Conservation (phyloP, 1,140 invertebrate genomes). For the Tribolium madens region DNA sequence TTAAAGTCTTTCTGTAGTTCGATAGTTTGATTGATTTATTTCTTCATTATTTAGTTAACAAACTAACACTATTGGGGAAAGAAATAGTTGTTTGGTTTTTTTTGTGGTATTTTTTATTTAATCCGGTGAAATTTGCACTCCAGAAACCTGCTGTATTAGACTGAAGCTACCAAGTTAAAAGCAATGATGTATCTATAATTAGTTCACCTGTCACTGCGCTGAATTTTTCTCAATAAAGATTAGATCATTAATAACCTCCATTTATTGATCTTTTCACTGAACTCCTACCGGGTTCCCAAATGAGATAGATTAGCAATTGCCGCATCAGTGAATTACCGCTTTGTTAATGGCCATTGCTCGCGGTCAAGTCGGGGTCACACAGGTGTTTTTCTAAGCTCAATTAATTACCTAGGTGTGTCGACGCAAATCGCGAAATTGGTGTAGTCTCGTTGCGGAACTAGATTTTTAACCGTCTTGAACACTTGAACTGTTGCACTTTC, state of each 20-base stretch:
- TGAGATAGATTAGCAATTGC: conserved; percentile 16
- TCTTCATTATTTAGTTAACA: no score
- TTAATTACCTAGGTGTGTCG: conserved; percentile 25
- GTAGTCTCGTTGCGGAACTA: background rate
- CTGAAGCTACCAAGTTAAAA: no score
- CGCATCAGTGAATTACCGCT: conserved; percentile 12
- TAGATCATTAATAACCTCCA: background rate
- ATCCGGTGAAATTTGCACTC: no score
- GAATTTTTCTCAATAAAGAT: background rate
- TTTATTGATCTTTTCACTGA: background rate
- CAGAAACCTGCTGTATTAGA: no score
- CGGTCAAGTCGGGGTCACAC: conserved; percentile 48
- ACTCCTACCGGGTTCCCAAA: background rate
- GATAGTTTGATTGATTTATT: no score
- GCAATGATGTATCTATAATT: background rate
- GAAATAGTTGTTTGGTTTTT: no score
- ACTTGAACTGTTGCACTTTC: background rate
- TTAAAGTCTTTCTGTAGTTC: no score
- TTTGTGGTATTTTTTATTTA: no score
- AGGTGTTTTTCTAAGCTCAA: conserved; percentile 30
- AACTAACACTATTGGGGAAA: no score
- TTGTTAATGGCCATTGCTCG: conserved; percentile 1
- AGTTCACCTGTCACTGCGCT: background rate
- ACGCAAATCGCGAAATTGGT: conserved; percentile 11
- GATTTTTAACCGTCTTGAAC: background rate